Conservation (phyloP, 2,888 invertebrate species). For the Hedychridium roseum region DNA sequence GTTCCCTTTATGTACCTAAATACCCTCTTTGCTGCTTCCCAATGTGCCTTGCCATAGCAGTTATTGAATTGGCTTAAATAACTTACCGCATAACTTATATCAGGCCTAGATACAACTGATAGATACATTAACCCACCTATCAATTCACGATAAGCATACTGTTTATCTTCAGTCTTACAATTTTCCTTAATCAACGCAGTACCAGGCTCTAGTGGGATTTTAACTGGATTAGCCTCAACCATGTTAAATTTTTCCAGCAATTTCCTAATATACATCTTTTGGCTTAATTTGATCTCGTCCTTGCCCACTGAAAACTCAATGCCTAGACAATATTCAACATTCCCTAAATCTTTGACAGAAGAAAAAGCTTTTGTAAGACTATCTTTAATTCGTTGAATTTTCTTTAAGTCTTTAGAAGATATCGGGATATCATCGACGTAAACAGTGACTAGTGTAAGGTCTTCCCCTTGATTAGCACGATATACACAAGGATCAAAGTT, state of each 20-base stretch:
- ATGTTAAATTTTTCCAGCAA: conserved; percentile 5
- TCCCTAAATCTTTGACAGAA: conserved; percentile 1
- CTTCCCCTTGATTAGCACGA: background rate
- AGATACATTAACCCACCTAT: conserved; percentile 12
- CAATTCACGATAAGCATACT: conserved; percentile 6
- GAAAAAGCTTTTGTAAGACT: background rate
- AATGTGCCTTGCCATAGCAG: background rate
- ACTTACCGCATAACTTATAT: conserved; percentile 9
- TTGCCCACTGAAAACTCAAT: background rate
- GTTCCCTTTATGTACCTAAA: conserved; percentile 5
- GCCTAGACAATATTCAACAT: conserved; percentile 6
- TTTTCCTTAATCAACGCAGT: background rate
- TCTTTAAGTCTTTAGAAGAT: background rate
- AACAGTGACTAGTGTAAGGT: background rate
- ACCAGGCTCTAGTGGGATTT: conserved; percentile 4
- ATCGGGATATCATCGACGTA: conserved; percentile 11
- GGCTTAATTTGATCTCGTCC: background rate
- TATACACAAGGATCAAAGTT: conserved; percentile 7
- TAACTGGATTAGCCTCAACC: conserved; percentile 2
- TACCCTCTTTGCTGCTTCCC: conserved; percentile 6
- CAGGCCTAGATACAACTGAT: conserved; percentile 7
- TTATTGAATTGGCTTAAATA: conserved; percentile 8
- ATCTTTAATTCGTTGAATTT: background rate
- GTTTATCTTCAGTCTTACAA: background rate
- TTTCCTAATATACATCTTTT: conserved; percentile 5